A percentile compares a stretch with the other conserved stretches of the same genome.
These are phyloP conservation scores for Drosophila prosaltans DNA, from an alignment of 1,140 invertebrate genomes.

Conservation along the genomic window DNA sequence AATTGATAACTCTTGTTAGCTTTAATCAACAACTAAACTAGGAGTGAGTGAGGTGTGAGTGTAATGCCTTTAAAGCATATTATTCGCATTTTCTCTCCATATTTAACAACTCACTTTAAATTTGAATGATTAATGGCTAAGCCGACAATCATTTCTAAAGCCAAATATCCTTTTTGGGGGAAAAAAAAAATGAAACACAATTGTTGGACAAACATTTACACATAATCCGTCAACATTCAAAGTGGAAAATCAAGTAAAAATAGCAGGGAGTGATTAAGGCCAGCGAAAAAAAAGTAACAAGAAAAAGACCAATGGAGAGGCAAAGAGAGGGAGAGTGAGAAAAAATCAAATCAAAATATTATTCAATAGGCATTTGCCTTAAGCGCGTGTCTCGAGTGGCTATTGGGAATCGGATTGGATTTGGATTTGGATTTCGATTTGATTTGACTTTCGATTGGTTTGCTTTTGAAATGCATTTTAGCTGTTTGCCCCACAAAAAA, in stretches of 20 bases:
- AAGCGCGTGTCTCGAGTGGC: constrained; percentile 40
- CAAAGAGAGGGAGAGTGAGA: constrained; percentile 20
- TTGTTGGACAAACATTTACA: constrained; percentile 66
- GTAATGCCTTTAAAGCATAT: no score
- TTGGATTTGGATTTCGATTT: constrained; percentile 26
- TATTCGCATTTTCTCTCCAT: no score
- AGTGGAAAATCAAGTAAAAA: constrained; percentile 76
- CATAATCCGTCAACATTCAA: constrained; percentile 67
- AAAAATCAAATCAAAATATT: constrained; percentile 69
- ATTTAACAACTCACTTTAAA: neutral
- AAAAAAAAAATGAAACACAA: constrained; percentile 6
- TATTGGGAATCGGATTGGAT: constrained; percentile 31
- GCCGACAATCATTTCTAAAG: neutral
- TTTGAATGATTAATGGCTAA: neutral
- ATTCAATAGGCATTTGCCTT: constrained; percentile 72
- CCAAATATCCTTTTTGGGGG: neutral
- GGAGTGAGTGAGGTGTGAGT: neutral
- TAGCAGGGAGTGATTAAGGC: constrained; percentile 64
- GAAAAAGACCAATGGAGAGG: neutral
- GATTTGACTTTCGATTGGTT: constrained; percentile 50
- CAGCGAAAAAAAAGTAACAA: constrained; percentile 26
- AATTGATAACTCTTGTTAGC: neutral
- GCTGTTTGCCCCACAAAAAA: constrained; percentile 44
- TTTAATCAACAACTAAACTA: neutral
- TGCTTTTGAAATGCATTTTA: constrained; percentile 69